Percentiles rank a stretch among this genome's conserved stretches.
Conservation (phyloP, 2,113 vertebrate species). For the Ibidorhyncha struthersii region DNA sequence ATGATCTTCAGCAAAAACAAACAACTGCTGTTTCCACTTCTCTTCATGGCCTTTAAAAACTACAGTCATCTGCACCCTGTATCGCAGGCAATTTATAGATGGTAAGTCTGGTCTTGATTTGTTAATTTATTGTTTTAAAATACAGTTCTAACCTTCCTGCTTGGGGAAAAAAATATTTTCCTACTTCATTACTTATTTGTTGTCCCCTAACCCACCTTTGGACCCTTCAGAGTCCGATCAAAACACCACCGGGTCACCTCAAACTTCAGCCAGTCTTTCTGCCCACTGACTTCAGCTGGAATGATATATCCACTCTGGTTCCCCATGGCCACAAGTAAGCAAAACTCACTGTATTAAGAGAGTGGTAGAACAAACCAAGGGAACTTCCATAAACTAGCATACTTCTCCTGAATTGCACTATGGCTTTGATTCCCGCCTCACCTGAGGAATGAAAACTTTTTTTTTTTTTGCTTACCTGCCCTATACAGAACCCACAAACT, state of each 20-base stretch:
- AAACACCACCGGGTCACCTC: neutral
- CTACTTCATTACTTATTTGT: neutral
- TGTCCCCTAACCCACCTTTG: neutral
- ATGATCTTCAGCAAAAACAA: constrained; percentile 63
- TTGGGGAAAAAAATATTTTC: neutral
- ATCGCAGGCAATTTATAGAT: constrained; percentile 12
- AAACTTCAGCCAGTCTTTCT: neutral
- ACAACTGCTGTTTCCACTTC: constrained; percentile 63
- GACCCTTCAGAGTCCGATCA: neutral
- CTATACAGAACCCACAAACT: neutral
- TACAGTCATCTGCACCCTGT: neutral
- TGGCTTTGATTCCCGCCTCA: neutral
- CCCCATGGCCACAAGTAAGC: neutral
- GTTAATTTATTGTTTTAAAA: constrained; percentile 2
- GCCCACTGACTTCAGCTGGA: neutral
- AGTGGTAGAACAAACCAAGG: neutral
- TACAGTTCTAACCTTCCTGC: neutral
- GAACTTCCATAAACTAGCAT: neutral
- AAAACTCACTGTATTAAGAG: neutral
- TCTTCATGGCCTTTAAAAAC: constrained; percentile 45
- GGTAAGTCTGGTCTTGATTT: neutral
- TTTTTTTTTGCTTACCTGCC: neutral
- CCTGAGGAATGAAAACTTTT: neutral
- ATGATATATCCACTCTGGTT: neutral
- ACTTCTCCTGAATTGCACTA: neutral